Evolutionary conservation across 2,888 invertebrate genomes (phyloP), one percentile per base, ranked within the genome.

Genomic region (Coleophora deauratella): DNA sequence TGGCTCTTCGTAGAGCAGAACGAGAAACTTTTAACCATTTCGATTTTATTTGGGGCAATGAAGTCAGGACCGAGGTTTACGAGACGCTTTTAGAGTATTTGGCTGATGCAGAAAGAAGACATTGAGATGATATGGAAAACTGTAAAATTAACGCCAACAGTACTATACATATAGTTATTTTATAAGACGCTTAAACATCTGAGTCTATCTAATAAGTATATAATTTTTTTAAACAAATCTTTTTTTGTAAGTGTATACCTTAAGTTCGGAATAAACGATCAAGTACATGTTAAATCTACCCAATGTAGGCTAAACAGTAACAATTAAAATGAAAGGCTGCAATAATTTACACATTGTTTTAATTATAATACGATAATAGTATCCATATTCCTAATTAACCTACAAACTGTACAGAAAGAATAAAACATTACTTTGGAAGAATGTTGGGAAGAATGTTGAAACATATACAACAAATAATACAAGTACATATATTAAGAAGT

Each of bases 1-100:
- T 54, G 0, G 48, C 44, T 2, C 32, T 54, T 0, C 44, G 47
- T 13, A 42, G 51, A 41, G 52, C 53, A 2, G 46, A 44, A 0
- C 52, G 67, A 8, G 44, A 51, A 0, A 44, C 43, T 0, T 76
- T 74, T 31, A 63, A 62, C 39, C 73, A 74, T 46, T 57, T 51
- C 2, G 72, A 72, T 30, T 74, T 66, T 39, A 51, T 70, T n/a
- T 75, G 73, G 74, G 63, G 55, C 0, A 42, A 28, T 0, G 59
- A 67, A 35, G 66, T 49, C 0, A 63, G 38, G 30, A 45, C 47
- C 0, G 40, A 54, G 21, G 28, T 72, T 0, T 70, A 65, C 33
- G 55, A 62, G n/a, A 45, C 36, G 2, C 0, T 72, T 0, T 14
- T 72, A 2, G 28, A 27, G 1, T 33, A 46, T 1, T 41, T 74